phyloP scores from a whole-genome alignment of 2,888 invertebrate genomes.

The Drosophila fungiperda region DNA sequence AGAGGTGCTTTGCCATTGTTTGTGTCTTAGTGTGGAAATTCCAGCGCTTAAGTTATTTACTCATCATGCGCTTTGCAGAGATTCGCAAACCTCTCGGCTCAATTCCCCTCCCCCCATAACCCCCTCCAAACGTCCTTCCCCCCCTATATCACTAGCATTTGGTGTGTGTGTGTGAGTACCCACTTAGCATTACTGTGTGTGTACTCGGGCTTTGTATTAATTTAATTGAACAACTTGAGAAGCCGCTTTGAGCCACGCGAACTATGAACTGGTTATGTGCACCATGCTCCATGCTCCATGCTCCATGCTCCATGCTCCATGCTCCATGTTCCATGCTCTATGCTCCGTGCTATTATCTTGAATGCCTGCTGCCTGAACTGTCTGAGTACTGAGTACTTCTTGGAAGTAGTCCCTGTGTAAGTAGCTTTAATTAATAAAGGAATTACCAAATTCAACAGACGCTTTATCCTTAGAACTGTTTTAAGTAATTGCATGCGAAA shows the following conservation, averaged over 20 bases:
- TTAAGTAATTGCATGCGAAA: neutral
- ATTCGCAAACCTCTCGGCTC: slow-evolving; percentile 28
- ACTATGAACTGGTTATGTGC: neutral
- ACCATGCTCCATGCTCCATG: neutral
- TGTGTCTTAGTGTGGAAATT: slow-evolving; percentile 51
- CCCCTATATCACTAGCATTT: neutral
- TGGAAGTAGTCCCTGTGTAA: neutral
- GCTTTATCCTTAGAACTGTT: neutral
- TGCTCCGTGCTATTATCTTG: slow-evolving; percentile 4
- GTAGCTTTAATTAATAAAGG: neutral
- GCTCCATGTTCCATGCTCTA: neutral
- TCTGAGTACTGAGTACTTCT: neutral
- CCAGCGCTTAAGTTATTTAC: slow-evolving; percentile 67
- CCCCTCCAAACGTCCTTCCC: neutral
- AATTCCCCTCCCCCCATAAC: neutral
- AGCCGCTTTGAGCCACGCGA: slow-evolving; percentile 9
- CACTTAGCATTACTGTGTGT: slow-evolving; percentile 74
- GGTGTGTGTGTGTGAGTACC: slow-evolving; percentile 40
- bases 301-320: neutral
- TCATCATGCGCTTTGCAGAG: slow-evolving; percentile 57
- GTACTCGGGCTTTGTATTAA: slow-evolving; percentile 72
- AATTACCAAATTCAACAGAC: neutral
- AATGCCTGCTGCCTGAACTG: neutral
- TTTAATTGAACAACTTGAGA: slow-evolving; percentile 73
- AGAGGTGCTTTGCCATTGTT: slow-evolving; percentile 20